Base-by-base conservation (phyloP, 2,888 invertebrate species). In the Phaedon cochleariae region DNA sequence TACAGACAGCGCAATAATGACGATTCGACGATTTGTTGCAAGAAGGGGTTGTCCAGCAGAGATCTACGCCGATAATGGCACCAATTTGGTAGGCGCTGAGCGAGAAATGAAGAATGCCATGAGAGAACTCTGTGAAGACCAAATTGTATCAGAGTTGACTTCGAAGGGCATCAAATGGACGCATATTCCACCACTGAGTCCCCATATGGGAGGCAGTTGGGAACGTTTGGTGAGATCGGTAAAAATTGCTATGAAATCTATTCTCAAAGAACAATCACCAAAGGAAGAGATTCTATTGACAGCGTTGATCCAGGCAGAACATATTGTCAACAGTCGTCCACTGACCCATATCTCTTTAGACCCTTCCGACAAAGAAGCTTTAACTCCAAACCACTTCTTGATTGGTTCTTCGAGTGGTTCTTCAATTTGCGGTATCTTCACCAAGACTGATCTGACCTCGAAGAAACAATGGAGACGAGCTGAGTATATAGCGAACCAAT, bases 1-100 rank as follows among this genome's bases (percentile, higher is more conserved):
- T 7, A 26, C 26, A 26, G 26, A 26, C 7, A 26, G 26, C 9
- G 31, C 31, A 1, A 34, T 34, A 4, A 34, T 34, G 31, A 10
- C 31, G 31, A 34, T 48, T 45, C 31, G 49, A 26, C 51, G 26
- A 34, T 64, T 64, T 15, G 18, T 37, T 45, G 58, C 58, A n/a
- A 46, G 58, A 58, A 41, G 46, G 18, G 58, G 45, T 4, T 20
- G 10, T 12, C 45, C 46, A 7, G 10, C 46, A 17, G 18, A 20
- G 18, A 45, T 41, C 46, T 37, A 46, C n/a, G 15, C 45, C 1
- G 46, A 58, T 18, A 48, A 58, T 37, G 45, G 58, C 18, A 41
- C 45, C 3, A 57, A 57, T 18, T 20, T 48, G n/a, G 58, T 48
- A 15, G 46, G 58, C 2, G 46, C 7, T 7, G n/a, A 58, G 10